Percentiles rank a stretch among this genome's conserved stretches.
Evolutionary conservation across 1,140 invertebrate genomes (phyloP).

Genomic region (Adelges cooleyi): DNA sequence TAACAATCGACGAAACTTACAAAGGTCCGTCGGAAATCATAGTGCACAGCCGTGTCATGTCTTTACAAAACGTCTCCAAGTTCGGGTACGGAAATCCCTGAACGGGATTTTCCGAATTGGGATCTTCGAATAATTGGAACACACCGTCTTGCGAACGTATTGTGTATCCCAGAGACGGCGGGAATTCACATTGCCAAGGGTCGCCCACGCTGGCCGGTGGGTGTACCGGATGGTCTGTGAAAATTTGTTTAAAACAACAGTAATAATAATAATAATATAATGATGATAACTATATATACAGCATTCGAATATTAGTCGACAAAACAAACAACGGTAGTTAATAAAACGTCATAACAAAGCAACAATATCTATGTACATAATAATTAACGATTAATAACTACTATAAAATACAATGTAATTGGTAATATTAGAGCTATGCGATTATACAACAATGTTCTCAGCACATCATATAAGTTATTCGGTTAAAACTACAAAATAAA

Average conservation of each 20-base stretch:
- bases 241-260: too few species aligned
- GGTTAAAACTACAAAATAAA: too few species aligned
- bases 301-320: neutral
- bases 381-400: too few species aligned
- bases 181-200: slow-evolving; percentile 72
- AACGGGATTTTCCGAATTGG: slow-evolving; percentile 48
- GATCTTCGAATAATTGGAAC: slow-evolving; percentile 63
- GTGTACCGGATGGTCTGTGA: slow-evolving; percentile 72
- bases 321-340: slow-evolving; percentile 71
- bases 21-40: slow-evolving; percentile 96
- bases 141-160: slow-evolving; percentile 67
- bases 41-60: slow-evolving; percentile 75
- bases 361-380: too few species aligned
- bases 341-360: too few species aligned
- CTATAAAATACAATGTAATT: too few species aligned
- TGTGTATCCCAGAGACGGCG: slow-evolving; percentile 48
- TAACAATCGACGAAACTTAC: slow-evolving; percentile 45
- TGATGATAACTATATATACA: too few species aligned
- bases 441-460: too few species aligned
- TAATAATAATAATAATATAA: too few species aligned
- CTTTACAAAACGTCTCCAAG: slow-evolving; percentile 61
- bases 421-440: too few species aligned
- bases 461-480: too few species aligned
- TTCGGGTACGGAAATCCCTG: slow-evolving; percentile 67
- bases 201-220: slow-evolving; percentile 60